Conservation (phyloP, 2,888 invertebrate species). For the Polyommatus iphigenia region DNA sequence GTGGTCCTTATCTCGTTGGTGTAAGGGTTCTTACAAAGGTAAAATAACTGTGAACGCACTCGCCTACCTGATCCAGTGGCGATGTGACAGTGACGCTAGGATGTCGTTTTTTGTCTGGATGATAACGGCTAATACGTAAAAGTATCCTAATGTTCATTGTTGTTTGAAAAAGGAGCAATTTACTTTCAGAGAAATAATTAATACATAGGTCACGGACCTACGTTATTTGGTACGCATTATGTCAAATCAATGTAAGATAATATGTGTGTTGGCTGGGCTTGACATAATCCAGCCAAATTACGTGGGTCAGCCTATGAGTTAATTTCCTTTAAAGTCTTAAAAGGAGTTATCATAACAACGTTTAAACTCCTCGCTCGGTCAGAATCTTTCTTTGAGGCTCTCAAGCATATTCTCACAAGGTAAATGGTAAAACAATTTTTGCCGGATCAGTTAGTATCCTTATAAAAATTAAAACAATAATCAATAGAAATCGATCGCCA, state of each 20-base stretch:
- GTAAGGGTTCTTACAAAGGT: background rate
- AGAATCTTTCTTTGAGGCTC: too few species aligned
- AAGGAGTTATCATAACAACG: too few species aligned
- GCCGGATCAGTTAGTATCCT: too few species aligned
- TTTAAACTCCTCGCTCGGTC: too few species aligned
- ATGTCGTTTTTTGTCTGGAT: slow-evolving; percentile 28
- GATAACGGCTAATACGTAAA: background rate
- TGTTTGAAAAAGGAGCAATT: background rate
- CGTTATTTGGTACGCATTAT: too few species aligned
- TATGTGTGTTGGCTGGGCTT: too few species aligned
- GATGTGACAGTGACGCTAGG: slow-evolving; percentile 19
- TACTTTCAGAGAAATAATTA: background rate
- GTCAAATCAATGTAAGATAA: too few species aligned
- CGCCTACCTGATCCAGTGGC: slow-evolving; percentile 2
- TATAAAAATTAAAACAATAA: background rate
- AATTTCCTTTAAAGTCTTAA: too few species aligned
- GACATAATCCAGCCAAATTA: too few species aligned
- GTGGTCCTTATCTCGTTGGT: background rate
- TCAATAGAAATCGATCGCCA: background rate
- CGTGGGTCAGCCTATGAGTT: too few species aligned
- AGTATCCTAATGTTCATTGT: background rate
- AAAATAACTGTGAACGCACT: background rate
- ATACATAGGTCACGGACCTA: background rate
- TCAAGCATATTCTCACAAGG: too few species aligned
- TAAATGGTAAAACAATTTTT: too few species aligned